Evolutionary conservation across 2,888 invertebrate genomes (phyloP).

Genomic region (Nomada hirtipes): DNA sequence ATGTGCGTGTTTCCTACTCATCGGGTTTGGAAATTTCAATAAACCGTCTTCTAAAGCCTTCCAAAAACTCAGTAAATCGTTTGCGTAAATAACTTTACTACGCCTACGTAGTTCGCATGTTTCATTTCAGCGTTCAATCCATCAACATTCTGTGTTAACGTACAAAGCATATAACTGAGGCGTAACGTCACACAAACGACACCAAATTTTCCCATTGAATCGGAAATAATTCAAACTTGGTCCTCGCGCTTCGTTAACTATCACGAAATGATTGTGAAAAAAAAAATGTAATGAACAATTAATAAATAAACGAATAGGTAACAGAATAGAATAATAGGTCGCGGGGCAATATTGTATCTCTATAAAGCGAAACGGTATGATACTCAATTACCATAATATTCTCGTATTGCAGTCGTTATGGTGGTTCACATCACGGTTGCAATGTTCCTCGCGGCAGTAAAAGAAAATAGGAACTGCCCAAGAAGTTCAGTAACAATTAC

Average conservation of each 20-base stretch:
- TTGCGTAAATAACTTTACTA: constrained; percentile 24
- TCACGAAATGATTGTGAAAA: constrained; percentile 18
- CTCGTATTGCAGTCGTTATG: constrained; percentile 20
- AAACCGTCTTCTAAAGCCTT: constrained; percentile 23
- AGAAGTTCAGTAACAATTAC: constrained; percentile 44
- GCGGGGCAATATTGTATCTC: constrained; percentile 27
- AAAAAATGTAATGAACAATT: constrained; percentile 36
- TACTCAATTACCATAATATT: constrained; percentile 30
- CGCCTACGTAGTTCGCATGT: neutral
- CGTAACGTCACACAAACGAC: constrained; percentile 15
- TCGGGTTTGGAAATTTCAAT: constrained; percentile 37
- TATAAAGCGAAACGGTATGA: constrained; percentile 33
- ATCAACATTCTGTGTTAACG: neutral
- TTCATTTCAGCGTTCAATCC: neutral
- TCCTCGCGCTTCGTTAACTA: constrained; percentile 47
- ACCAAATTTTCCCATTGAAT: constrained; percentile 6
- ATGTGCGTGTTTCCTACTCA: constrained; percentile 66
- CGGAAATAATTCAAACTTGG: constrained; percentile 56
- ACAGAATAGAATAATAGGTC: constrained; percentile 30
- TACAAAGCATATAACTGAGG: neutral
- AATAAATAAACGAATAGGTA: constrained; percentile 59
- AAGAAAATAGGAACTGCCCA: constrained; percentile 54
- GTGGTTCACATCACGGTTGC: constrained; percentile 42
- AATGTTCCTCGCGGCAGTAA: constrained; percentile 47
- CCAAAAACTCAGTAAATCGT: constrained; percentile 24